Base-by-base conservation (phyloP, 2,113 vertebrate species). In the Progne subis region DNA sequence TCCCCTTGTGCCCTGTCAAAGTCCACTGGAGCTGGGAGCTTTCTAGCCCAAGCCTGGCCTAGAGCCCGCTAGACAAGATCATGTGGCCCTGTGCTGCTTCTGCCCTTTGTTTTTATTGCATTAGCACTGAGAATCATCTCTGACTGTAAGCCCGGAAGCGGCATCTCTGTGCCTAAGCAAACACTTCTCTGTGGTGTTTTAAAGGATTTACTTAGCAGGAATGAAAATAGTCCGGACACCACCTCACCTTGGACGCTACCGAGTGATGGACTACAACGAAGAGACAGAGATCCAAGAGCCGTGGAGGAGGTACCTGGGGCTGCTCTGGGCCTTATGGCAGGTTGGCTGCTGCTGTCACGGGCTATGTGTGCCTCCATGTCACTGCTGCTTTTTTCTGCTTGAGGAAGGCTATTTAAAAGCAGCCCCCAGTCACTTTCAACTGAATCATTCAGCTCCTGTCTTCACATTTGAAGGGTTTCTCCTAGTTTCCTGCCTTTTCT, bases 151-250 rank as follows among this genome's bases (percentile, higher is more conserved):
- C 32, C 44, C 68, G 37, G 41, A 64, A 56, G 6, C 57, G 3
- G 7, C n/a, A 78, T 39, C 43, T 46, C 71, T 46, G 5, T 60
- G 31, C 46, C 56, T 72, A 46, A 86, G 31, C 41, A 79, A 50
- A 72, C 3, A 7, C 16, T 43, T 43, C 17, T 52, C 3, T 68
- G 7, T 61, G 64, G 74, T 85, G 19, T 86, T 92, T 94, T 84
- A 61, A 88, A 98, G 98, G 93, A 96, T 98, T 77, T 84, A 32
- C 9, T 94, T 98, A 53, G 95, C 96, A 43, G 97, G 97, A 78
- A 94, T 98, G 97, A 98, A 96, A 81, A 97, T 97, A 78, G 64
- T 94, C 20, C 92, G 90, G 75, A 95, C 96, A 6, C 68, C 97
- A 6, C 46, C 94, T 31, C 63, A 71, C 8, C 71, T 98, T 11